These are phyloP conservation scores for Dipus sagitta DNA, from an alignment of 2,797 vertebrate species.

Conservation along the genomic window DNA sequence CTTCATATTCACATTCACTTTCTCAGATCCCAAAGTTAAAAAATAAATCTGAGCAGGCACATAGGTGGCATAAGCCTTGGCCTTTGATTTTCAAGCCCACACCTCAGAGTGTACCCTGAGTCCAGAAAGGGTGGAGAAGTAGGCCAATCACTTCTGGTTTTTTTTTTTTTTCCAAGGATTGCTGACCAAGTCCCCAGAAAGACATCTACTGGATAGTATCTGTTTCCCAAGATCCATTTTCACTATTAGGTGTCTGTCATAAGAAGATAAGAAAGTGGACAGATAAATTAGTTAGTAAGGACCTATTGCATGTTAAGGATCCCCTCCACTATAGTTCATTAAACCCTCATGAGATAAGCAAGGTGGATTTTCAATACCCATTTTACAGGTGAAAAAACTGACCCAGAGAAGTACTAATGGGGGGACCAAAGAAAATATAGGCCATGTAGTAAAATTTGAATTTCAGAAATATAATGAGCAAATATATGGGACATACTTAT, in stretches of 20 bases:
- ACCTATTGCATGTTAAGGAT: neutral
- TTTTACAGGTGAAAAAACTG: neutral
- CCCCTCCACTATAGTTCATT: neutral
- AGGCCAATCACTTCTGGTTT: neutral
- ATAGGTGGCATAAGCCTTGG: neutral
- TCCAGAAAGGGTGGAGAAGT: accelerated
- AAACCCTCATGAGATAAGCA: neutral
- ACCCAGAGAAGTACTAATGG: neutral
- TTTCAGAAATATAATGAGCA: neutral
- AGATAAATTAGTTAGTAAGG: neutral
- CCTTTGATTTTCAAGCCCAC: neutral
- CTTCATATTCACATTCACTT: neutral
- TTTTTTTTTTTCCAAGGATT: neutral
- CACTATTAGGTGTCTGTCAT: neutral
- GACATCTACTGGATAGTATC: neutral
- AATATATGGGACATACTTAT: neutral
- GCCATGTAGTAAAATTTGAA: neutral
- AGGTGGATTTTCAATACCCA: neutral
- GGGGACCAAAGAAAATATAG: neutral
- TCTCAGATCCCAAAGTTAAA: neutral
- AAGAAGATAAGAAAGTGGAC: neutral
- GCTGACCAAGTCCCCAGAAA: neutral
- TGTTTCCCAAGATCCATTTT: neutral
- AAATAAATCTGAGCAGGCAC: neutral
- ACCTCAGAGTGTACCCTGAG: neutral